Percentiles rank a stretch among this genome's conserved stretches.
Conservation (phyloP, 2,888 invertebrate genomes). For the Abrostola triplasia region DNA sequence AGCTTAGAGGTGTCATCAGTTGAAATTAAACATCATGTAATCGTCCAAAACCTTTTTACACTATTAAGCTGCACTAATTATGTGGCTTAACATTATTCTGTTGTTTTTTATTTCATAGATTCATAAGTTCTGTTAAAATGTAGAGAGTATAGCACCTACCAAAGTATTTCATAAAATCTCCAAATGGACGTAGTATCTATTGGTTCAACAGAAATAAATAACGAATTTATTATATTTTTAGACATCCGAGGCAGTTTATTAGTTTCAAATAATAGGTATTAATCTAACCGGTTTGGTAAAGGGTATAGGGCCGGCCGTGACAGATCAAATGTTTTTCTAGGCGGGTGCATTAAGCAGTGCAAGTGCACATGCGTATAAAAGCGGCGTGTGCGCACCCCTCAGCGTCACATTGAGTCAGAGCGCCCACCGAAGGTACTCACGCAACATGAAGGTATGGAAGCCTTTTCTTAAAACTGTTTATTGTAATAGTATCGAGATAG, state of each 20-base stretch:
- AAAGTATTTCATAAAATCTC: neutral
- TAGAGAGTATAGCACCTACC: too few relatives aligned
- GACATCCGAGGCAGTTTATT: slow-evolving; percentile 40
- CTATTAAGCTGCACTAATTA: too few relatives aligned
- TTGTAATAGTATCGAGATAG: too few relatives aligned
- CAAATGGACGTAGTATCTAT: neutral
- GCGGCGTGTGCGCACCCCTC: slow-evolving; percentile 70
- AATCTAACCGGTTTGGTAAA: slow-evolving; percentile 67
- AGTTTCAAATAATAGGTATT: slow-evolving; percentile 50
- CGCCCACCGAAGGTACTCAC: slow-evolving; percentile 68
- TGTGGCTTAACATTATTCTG: too few relatives aligned
- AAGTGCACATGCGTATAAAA: slow-evolving; percentile 75
- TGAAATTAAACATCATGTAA: too few relatives aligned
- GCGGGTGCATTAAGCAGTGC: slow-evolving; percentile 62
- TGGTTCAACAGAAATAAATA: neutral
- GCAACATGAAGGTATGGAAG: slow-evolving; percentile 80
- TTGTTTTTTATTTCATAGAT: too few relatives aligned
- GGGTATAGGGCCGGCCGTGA: slow-evolving; percentile 72
- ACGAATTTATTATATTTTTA: slow-evolving; percentile 18
- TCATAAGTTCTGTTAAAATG: too few relatives aligned
- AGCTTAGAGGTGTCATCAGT: too few relatives aligned
- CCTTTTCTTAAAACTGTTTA: neutral
- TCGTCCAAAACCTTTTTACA: too few relatives aligned
- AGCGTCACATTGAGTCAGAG: slow-evolving; percentile 72
- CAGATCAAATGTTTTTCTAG: slow-evolving; percentile 73